Base-by-base conservation (phyloP, 2,797 vertebrate species). In the Crenuchus spilurus region DNA sequence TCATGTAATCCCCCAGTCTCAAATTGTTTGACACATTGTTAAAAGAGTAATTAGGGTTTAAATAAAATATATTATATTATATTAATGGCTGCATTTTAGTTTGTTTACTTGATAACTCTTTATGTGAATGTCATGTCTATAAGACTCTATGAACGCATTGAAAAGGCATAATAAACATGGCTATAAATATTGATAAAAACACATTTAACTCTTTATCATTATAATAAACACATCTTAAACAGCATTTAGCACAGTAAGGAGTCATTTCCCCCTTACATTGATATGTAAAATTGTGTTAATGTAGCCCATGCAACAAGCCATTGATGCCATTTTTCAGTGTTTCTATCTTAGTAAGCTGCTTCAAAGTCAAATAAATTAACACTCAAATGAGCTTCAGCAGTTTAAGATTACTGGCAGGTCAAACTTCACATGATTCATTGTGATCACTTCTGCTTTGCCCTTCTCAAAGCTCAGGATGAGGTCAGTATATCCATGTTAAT, bases 381-480 rank as follows among this genome's bases (percentile, higher is more conserved):
- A 7, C 26, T 35, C 31, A 22, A 16, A 3, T 63, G 51, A 18
- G 2, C 2, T 20, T 31, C 9, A 30, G 52, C 20, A 61, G 9
- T 26, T 46, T 57, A 16, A 46, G 22, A 72, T 44, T 22, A 63
- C 57, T 52, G 22, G 13, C n/a, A 20, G 48, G 54, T n/a, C 52
- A 74, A 10, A n/a, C 6, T 1, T n/a, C n/a, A n/a, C n/a, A n/a
- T 74, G 52, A 61, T 28, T 52, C 14, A 68, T 18, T 26, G 46
- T 35, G 37, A 63, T 63, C 26, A 46, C 48, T 46, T 20, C 16
- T 70, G 22, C 37, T 37, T 4, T 70, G 63, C 51, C 48, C 51
- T 75, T 33, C 31, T 41, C 8, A 63, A 37, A 39, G 16, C n/a
- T 26, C 11, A 18, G 20, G 39, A 64, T 22, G 31, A 54, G 35